These are phyloP conservation scores for Epistrophe eligans DNA, from an alignment of 2,888 invertebrate genomes.

Conservation along the genomic window DNA sequence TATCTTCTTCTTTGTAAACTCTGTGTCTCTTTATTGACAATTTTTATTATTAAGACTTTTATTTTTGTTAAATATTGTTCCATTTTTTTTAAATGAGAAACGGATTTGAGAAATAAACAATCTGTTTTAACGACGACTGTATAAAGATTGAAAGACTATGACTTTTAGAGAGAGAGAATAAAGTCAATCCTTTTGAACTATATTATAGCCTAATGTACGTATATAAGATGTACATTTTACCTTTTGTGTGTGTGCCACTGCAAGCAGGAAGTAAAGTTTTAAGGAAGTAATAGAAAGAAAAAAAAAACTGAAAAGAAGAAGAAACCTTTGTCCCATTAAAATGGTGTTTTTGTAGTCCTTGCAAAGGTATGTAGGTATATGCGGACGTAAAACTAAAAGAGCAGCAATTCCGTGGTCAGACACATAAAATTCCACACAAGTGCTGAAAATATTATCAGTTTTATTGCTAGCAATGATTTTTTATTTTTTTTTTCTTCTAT, in stretches of 20 bases:
- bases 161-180: neutral
- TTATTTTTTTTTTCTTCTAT: neutral
- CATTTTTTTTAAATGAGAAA: neutral
- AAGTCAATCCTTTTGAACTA: neutral
- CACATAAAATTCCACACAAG: slow-evolving; percentile 18
- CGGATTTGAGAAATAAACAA: slow-evolving; percentile 23
- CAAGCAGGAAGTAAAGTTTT: slow-evolving; percentile 12
- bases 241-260: neutral
- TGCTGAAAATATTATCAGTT: slow-evolving; percentile 18
- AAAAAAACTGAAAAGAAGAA: neutral
- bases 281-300: neutral
- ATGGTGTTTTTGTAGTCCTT: neutral
- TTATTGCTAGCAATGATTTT: slow-evolving; percentile 23
- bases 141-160: neutral
- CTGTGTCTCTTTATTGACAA: neutral
- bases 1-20: neutral
- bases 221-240: too few relatives aligned
- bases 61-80: neutral
- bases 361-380: neutral
- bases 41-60: too few relatives aligned
- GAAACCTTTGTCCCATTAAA: neutral
- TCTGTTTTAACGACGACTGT: slow-evolving; percentile 4
- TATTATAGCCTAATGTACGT: neutral
- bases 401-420: slow-evolving; percentile 21
- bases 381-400: slow-evolving; percentile 11